Conservation (phyloP, 1,140 invertebrate genomes). For the Drosophila sechellia region DNA sequence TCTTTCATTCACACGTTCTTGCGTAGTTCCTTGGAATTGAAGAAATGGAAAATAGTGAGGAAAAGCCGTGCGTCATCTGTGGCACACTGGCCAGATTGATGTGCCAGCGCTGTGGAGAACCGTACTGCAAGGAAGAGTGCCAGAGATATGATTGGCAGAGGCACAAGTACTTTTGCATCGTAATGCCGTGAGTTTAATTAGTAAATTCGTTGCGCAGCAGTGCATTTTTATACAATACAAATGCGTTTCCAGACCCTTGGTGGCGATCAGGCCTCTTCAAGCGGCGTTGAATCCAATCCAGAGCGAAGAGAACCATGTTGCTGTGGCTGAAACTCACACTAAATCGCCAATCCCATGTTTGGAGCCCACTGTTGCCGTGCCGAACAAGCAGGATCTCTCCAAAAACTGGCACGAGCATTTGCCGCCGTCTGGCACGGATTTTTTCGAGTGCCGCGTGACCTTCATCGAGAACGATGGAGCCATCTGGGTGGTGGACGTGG, state of each 20-base stretch:
- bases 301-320: not conserved
- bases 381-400: not conserved
- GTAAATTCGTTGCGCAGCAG: not conserved
- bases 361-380: not conserved
- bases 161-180: slow-evolving; percentile 53
- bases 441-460: slow-evolving; percentile 52
- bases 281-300: not conserved
- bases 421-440: slow-evolving; percentile 14
- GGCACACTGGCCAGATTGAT: slow-evolving; percentile 17
- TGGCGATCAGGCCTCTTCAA: not conserved
- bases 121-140: slow-evolving; percentile 46
- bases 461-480: slow-evolving; percentile 35
- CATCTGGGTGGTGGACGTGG: slow-evolving; percentile 45
- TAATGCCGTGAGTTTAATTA: slow-evolving; percentile 63
- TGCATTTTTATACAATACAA: not conserved
- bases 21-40: not conserved
- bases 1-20: not conserved
- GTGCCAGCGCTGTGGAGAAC: slow-evolving; percentile 64
- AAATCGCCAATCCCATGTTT: not conserved
- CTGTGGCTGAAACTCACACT: not conserved
- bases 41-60: not conserved
- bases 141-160: slow-evolving; percentile 55
- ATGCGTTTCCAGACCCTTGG: slow-evolving; percentile 28
- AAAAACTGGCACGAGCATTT: slow-evolving; percentile 31
- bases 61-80: slow-evolving; percentile 29